Evolutionary conservation across 1,140 invertebrate genomes (phyloP).

Genomic region (Drosophila tropicalis): DNA sequence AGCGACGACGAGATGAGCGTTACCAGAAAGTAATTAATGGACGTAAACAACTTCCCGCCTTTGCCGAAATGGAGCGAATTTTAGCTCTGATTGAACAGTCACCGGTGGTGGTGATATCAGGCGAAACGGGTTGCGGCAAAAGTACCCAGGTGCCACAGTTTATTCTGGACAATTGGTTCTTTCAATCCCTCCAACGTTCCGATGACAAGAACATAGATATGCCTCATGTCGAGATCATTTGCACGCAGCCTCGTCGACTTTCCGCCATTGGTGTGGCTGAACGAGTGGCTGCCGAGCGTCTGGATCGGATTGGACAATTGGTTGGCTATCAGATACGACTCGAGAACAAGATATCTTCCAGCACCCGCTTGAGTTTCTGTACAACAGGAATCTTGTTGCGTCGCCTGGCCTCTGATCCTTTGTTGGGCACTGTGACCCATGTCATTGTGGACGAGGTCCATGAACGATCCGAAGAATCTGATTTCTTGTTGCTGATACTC

Average conservation of each 20-base stretch:
- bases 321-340: constrained; percentile 94
- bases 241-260: constrained; percentile 96
- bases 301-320: constrained; percentile 91
- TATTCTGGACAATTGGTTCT: constrained; percentile 91
- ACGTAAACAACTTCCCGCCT: constrained; percentile 88
- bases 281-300: constrained; percentile 93
- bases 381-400: constrained; percentile 95
- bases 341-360: constrained; percentile 89
- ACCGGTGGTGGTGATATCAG: constrained; percentile 91
- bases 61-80: constrained; percentile 87
- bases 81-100: constrained; percentile 86
- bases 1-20: constrained; percentile 85
- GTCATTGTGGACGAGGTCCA: constrained; percentile 96
- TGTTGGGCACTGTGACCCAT: constrained; percentile 89
- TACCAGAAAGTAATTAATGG: constrained; percentile 87
- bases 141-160: constrained; percentile 96
- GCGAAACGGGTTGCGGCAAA: constrained; percentile 95
- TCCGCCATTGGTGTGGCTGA: constrained; percentile 96
- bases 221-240: constrained; percentile 87
- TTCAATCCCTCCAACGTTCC: constrained; percentile 41
- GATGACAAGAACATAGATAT: constrained; percentile 35
- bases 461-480: constrained; percentile 94
- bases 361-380: constrained; percentile 93
- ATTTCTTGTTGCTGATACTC: constrained; percentile 92
- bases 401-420: constrained; percentile 90